A percentile compares a stretch with the other conserved stretches of the same genome.
These are phyloP conservation scores for Seriola aureovittata DNA, from an alignment of 2,113 vertebrate species.

Conservation along the genomic window DNA sequence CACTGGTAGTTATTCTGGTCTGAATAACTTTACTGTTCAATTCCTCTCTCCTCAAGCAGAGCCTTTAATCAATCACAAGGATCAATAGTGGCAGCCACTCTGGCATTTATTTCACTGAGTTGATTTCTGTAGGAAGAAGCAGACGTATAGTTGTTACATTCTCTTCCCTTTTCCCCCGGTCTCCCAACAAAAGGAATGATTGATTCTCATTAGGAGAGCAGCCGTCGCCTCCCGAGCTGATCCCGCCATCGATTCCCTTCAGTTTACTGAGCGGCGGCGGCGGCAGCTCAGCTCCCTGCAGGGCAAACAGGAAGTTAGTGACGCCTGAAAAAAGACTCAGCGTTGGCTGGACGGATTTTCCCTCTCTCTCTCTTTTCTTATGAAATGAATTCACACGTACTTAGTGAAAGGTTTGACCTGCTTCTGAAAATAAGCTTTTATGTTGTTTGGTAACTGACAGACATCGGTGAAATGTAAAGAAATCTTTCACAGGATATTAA, in stretches of 20 bases:
- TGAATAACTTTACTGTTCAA: slow-evolving; percentile 59
- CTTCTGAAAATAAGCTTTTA: no score
- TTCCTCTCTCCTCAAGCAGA: slow-evolving; percentile 29
- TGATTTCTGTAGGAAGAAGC: slow-evolving; percentile 41
- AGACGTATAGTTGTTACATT: slow-evolving; percentile 34
- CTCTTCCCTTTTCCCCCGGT: slow-evolving; percentile 5
- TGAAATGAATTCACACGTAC: no score
- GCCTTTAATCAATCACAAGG: slow-evolving; percentile 70
- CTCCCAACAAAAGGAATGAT: slow-evolving; percentile 43
- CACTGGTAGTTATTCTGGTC: slow-evolving; percentile 43
- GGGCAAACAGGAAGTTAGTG: neutral
- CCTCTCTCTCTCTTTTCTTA: no score
- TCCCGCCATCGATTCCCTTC: slow-evolving; percentile 9
- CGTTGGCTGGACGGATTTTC: neutral
- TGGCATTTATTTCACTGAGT: slow-evolving; percentile 57
- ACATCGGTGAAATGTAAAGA: no score
- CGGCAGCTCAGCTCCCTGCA: neutral
- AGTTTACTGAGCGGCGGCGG: slow-evolving; percentile 16
- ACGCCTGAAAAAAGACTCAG: neutral
- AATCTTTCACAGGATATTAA: no score
- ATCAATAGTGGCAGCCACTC: slow-evolving; percentile 50
- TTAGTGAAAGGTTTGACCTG: no score
- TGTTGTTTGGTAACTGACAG: no score
- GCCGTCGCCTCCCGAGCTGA: slow-evolving; percentile 5
- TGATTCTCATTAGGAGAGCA: slow-evolving; percentile 53